phyloP scores from a whole-genome alignment of 2,888 invertebrate species.

The Operophtera brumata region DNA sequence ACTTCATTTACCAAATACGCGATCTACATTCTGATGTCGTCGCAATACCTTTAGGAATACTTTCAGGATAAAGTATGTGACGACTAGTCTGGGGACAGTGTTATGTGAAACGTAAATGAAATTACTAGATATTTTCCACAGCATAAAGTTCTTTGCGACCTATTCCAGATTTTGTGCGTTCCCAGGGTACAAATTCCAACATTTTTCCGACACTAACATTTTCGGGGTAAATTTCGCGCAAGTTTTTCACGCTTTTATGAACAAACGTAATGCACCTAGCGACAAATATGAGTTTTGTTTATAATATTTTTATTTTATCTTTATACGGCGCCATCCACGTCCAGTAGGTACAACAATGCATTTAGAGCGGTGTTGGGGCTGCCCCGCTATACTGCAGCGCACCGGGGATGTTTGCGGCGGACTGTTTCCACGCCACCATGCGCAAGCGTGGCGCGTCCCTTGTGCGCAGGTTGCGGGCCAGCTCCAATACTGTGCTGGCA shows the following conservation, averaged over 20 bases:
- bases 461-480: no score
- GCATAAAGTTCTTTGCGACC: conserved; percentile 42
- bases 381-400: no score
- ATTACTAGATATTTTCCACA: conserved; percentile 48
- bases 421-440: no score
- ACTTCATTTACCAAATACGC: conserved; percentile 20
- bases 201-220: conserved; percentile 19
- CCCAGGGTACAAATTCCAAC: conserved; percentile 37
- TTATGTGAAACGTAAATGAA: conserved; percentile 47
- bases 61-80: conserved; percentile 42
- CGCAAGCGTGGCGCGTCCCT: no score
- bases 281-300: not conserved
- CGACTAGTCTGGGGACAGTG: conserved; percentile 35
- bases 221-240: conserved; percentile 2
- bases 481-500: no score
- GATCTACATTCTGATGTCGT: conserved; percentile 36
- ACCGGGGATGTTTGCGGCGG: no score
- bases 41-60: conserved; percentile 27
- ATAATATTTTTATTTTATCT: no score
- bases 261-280: not conserved
- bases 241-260: conserved; percentile 2
- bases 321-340: no score
- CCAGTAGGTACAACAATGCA: no score
- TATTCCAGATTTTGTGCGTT: conserved; percentile 40
- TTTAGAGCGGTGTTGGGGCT: no score